These are phyloP conservation scores for Lophius piscatorius DNA, from an alignment of 2,113 vertebrate genomes.

Conservation along the genomic window DNA sequence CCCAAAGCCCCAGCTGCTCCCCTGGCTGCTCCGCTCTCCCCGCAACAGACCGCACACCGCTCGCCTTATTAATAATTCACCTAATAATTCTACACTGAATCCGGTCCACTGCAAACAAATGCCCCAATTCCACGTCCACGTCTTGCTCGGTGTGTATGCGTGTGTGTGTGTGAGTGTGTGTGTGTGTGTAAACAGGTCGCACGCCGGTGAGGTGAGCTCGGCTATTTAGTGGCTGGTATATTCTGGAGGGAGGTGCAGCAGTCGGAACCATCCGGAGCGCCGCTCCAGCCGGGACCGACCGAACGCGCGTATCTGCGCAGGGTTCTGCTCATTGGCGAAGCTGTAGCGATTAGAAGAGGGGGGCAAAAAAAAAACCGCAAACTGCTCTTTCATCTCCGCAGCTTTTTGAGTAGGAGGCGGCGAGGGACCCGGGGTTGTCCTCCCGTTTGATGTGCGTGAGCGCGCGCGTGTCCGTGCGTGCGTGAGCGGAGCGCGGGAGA, in stretches of 20 bases:
- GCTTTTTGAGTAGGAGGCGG: constrained; percentile 55
- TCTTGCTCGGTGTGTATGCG: neutral
- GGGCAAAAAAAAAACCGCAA: constrained; percentile 27
- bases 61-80: constrained; percentile 80
- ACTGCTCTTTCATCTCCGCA: constrained; percentile 74
- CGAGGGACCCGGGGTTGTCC: constrained; percentile 66
- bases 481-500: constrained; percentile 30
- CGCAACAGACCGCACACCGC: constrained; percentile 76
- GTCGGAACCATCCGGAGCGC: constrained; percentile 28
- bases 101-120: constrained; percentile 48
- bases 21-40: constrained; percentile 61
- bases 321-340: constrained; percentile 38
- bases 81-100: constrained; percentile 51
- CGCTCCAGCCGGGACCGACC: constrained; percentile 29
- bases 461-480: constrained; percentile 29
- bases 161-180: constrained; percentile 10
- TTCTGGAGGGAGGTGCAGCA: constrained; percentile 27
- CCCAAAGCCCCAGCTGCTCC: constrained; percentile 78
- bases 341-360: constrained; percentile 45
- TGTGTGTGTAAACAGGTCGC: constrained; percentile 32
- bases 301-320: constrained; percentile 50
- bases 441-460: constrained; percentile 56
- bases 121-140: constrained; percentile 32
- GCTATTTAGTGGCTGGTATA: constrained; percentile 29
- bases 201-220: constrained; percentile 45